Percentiles rank a stretch among this genome's conserved stretches.
Conservation (phyloP, 2,113 vertebrate genomes). For the Entomyzon cyanotis region DNA sequence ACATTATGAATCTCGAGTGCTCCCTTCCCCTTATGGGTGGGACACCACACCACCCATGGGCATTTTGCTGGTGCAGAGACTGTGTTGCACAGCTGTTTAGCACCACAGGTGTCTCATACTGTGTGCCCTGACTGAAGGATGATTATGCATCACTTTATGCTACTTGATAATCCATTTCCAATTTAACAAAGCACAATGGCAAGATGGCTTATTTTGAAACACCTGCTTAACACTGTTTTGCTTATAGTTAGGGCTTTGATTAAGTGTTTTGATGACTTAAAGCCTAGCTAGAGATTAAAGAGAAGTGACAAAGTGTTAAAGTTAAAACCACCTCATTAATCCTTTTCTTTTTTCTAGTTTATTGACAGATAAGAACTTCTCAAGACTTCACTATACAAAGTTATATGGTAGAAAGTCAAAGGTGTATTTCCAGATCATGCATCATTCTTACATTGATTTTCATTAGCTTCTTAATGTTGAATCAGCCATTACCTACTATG, state of each 20-base stretch:
- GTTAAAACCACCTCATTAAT: not conserved
- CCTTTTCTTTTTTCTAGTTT: not conserved
- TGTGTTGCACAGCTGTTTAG: not conserved
- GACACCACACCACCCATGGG: accelerated
- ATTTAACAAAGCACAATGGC: not conserved
- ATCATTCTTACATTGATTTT: constrained; percentile 34
- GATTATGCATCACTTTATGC: not conserved
- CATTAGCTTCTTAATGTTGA: constrained; percentile 16
- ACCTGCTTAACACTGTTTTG: not conserved
- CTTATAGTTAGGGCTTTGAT: not conserved
- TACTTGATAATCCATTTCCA: not conserved
- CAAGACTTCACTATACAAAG: not conserved
- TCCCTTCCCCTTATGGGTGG: not conserved
- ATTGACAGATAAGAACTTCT: not conserved
- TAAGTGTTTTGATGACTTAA: not conserved
- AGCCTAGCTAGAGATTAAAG: not conserved
- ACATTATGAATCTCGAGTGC: not conserved
- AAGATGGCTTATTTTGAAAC: not conserved
- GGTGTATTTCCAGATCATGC: not conserved
- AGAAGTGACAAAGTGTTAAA: not conserved
- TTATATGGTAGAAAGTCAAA: constrained; percentile 23
- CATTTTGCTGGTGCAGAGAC: not conserved
- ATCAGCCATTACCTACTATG: constrained; percentile 3
- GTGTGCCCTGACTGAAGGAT: not conserved
- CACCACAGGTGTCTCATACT: not conserved